Percentiles rank a stretch among this genome's conserved stretches.
phyloP scores from a whole-genome alignment of 2,888 invertebrate species.

The Temnothorax unifasciatus region DNA sequence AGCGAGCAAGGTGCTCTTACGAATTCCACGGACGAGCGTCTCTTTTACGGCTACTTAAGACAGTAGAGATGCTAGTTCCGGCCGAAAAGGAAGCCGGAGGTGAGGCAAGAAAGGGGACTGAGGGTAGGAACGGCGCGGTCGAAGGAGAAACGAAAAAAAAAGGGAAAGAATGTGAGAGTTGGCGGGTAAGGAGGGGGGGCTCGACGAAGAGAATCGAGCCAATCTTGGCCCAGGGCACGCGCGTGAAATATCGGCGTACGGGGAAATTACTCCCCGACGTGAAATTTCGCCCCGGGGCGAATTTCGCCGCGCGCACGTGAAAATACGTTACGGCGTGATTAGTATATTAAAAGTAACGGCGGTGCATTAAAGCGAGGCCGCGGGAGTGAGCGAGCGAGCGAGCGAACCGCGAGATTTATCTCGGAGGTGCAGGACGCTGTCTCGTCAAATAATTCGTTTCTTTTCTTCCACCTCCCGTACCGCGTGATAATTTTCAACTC shows the following conservation, averaged over 20 bases:
- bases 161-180: slow-evolving; percentile 36
- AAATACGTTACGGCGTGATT: slow-evolving; percentile 80
- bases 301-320: slow-evolving; percentile 68
- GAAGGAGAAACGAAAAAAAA: slow-evolving; percentile 53
- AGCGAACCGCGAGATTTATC: slow-evolving; percentile 57
- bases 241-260: slow-evolving; percentile 84
- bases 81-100: slow-evolving; percentile 51
- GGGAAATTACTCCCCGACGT: slow-evolving; percentile 84
- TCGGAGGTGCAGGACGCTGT: slow-evolving; percentile 21
- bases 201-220: slow-evolving; percentile 75
- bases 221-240: slow-evolving; percentile 83
- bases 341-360: slow-evolving; percentile 78
- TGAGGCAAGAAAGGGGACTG: background rate
- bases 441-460: slow-evolving; percentile 11
- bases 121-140: slow-evolving; percentile 29
- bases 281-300: slow-evolving; percentile 79
- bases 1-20: slow-evolving; percentile 63
- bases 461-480: background rate
- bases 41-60: slow-evolving; percentile 79
- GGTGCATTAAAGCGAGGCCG: slow-evolving; percentile 57
- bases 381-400: background rate
- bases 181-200: background rate
- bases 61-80: slow-evolving; percentile 66
- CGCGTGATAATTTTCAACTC: slow-evolving; percentile 10
- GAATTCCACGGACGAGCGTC: slow-evolving; percentile 78